These are phyloP conservation scores for Agapetus fuscipes DNA, from an alignment of 2,888 invertebrate species.

Conservation along the genomic window DNA sequence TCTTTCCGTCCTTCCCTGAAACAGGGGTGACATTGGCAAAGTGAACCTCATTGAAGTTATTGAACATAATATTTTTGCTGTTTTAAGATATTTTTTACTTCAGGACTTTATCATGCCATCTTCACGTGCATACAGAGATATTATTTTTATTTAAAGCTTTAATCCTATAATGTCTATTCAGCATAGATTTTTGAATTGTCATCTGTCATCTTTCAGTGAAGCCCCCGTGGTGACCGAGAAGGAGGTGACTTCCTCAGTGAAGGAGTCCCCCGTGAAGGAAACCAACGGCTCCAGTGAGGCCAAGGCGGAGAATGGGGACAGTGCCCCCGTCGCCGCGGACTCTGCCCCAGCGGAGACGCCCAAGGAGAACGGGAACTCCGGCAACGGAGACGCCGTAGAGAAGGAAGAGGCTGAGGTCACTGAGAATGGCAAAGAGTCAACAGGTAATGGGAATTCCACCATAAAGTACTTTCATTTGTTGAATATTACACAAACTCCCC, in stretches of 20 bases:
- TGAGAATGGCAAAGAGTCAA: slow-evolving; percentile 23
- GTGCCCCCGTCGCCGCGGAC: slow-evolving; percentile 25
- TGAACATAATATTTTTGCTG: too few species aligned
- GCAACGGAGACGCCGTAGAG: slow-evolving; percentile 34
- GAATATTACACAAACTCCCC: too few species aligned
- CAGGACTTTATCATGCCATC: too few species aligned
- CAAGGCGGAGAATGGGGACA: slow-evolving; percentile 30
- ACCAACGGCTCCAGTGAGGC: slow-evolving; percentile 31
- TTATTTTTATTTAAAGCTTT: too few species aligned
- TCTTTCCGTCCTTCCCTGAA: too few species aligned
- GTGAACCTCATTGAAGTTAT: too few species aligned
- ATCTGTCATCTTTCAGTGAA: slow-evolving; percentile 30
- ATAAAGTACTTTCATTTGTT: too few species aligned
- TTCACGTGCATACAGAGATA: too few species aligned
- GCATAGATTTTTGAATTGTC: too few species aligned
- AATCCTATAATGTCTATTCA: too few species aligned
- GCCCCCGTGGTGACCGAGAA: slow-evolving; percentile 25
- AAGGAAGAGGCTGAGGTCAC: slow-evolving; percentile 26
- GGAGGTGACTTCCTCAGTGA: slow-evolving; percentile 28
- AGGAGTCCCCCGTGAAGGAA: slow-evolving; percentile 41
- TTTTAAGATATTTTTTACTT: too few species aligned
- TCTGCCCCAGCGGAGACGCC: slow-evolving; percentile 30
- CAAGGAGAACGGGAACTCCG: slow-evolving; percentile 27
- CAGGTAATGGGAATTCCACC: slow-evolving; percentile 27
- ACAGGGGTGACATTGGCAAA: too few species aligned